Conservation (phyloP, 2,797 vertebrate genomes). For the Acanthurus leucopareius region DNA sequence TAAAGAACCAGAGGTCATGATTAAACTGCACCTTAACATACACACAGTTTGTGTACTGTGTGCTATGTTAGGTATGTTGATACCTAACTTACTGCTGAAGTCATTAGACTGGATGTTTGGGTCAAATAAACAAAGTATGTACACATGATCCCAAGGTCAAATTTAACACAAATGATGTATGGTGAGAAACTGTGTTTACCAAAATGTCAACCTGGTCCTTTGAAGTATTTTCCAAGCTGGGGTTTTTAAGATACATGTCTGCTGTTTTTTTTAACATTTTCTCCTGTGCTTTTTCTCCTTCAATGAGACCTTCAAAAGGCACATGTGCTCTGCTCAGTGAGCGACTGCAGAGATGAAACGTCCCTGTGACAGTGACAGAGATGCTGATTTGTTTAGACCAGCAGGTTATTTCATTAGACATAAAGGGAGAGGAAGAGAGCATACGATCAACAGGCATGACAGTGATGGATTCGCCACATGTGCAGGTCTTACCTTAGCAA, state of each 20-base stretch:
- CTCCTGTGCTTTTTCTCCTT: constrained; percentile 40
- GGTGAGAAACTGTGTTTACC: background rate
- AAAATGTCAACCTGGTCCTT: constrained; percentile 7
- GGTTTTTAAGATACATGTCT: background rate
- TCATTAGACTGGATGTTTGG: background rate
- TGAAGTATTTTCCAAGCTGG: background rate
- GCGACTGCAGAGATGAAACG: constrained; percentile 32
- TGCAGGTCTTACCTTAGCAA: constrained; percentile 50
- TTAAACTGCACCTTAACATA: background rate
- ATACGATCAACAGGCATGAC: constrained; percentile 65
- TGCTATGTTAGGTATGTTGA: background rate
- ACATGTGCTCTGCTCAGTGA: constrained; percentile 18
- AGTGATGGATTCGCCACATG: constrained; percentile 74
- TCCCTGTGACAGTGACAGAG: constrained; percentile 71
- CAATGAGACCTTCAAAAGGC: constrained; percentile 57
- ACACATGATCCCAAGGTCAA: background rate
- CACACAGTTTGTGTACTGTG: background rate
- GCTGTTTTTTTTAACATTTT: background rate
- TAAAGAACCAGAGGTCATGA: background rate
- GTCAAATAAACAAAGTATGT: background rate
- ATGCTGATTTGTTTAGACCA: constrained; percentile 72
- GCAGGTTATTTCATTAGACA: constrained; percentile 78
- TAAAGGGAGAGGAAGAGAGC: constrained; percentile 56
- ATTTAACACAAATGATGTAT: background rate
- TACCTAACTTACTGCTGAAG: background rate